These are phyloP conservation scores for Adelosebastes latens DNA, from an alignment of 2,797 vertebrate species.

Conservation along the genomic window DNA sequence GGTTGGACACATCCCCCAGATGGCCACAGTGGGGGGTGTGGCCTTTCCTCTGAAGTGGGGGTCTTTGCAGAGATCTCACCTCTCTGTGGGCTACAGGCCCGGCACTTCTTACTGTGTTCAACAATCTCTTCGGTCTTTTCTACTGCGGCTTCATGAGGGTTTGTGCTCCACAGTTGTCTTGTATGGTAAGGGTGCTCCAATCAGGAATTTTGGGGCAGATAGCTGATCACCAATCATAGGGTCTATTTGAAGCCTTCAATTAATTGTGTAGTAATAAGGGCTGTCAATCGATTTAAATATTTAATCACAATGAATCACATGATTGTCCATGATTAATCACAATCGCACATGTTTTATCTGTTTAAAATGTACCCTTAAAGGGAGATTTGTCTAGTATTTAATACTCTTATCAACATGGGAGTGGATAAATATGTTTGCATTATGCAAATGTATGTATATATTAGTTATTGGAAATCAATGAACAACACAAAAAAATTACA, in stretches of 20 bases:
- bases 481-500: too few relatives aligned
- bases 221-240: background rate
- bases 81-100: background rate
- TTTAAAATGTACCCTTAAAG: too few relatives aligned
- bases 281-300: too few relatives aligned
- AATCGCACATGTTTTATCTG: too few relatives aligned
- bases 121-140: background rate
- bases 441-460: too few relatives aligned
- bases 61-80: background rate
- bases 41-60: constrained; percentile 20
- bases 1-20: background rate
- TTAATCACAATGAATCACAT: rapidly evolving
- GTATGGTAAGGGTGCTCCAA: background rate
- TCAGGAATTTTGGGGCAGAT: background rate
- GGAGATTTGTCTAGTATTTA: too few relatives aligned
- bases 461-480: too few relatives aligned
- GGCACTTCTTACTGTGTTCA: background rate
- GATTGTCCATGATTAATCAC: too few relatives aligned
- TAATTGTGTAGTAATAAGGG: rapidly evolving
- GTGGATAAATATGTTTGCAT: too few relatives aligned
- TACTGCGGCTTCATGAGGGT: background rate
- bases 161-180: background rate
- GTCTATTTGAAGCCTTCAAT: background rate
- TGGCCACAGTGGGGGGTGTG: constrained; percentile 18
- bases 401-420: too few relatives aligned